These are phyloP conservation scores for Hartigia nigra DNA, from an alignment of 2,888 invertebrate genomes.

Conservation along the genomic window DNA sequence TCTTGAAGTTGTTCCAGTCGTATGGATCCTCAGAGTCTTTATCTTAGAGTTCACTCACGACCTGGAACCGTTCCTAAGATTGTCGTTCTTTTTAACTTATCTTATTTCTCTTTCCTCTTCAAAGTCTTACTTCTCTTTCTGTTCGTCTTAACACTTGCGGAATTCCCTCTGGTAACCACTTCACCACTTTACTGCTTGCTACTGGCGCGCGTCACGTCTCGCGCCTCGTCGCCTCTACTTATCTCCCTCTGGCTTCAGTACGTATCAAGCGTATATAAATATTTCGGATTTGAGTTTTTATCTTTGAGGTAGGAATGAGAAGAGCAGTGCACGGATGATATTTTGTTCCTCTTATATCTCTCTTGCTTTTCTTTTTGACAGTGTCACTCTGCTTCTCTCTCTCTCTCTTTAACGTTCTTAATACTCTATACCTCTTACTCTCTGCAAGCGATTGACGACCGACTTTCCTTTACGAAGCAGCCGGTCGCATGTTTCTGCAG, in stretches of 20 bases:
- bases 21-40: conserved; percentile 11
- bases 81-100: not conserved
- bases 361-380: conserved; percentile 3
- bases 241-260: conserved; percentile 7
- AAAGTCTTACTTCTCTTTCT: not conserved
- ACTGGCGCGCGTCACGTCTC: conserved; percentile 14
- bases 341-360: not conserved
- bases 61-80: not conserved
- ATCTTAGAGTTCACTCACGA: conserved; percentile 5
- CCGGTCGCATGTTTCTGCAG: not conserved
- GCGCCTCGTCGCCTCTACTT: conserved; percentile 15
- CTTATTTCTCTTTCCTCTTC: not conserved
- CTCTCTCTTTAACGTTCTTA: not conserved
- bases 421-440: not conserved
- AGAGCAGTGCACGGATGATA: not conserved
- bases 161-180: not conserved
- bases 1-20: conserved; percentile 27
- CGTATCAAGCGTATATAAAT: conserved; percentile 1
- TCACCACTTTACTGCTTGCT: conserved; percentile 5
- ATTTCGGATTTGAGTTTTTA: not conserved
- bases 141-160: not conserved
- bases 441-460: not conserved
- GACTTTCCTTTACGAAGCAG: not conserved
- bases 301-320: not conserved
- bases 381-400: conserved; percentile 5